Evolutionary conservation across 1,140 invertebrate species (phyloP), one percentile per base, ranked within the genome.

Genomic region (Cotesia chilonis): DNA sequence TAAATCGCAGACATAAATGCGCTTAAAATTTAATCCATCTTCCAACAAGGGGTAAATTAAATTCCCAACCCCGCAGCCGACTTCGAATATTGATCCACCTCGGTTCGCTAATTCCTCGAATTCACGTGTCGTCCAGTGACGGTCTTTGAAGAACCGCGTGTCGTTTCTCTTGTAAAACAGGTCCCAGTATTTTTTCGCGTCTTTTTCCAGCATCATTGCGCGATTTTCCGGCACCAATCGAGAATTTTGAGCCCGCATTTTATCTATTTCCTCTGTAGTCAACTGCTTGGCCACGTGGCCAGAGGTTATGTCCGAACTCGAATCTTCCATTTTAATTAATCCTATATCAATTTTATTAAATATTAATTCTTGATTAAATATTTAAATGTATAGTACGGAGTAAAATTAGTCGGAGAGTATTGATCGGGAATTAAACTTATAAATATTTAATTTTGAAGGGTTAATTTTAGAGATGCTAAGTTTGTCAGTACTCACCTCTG

Each of bases 1-100:
- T 80, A 99, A 94, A 88, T 99, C 98, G 87, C 97, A 99, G 4
- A 95, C 96, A 84, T 95, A 95, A 77, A 98, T 92, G 79, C 89
- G 92, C 28, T 93, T 90, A 78, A 91, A 90, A 0, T 89, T 81
- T 57, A 89, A 84, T 38, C 92, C 90, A 78, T 95, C 95, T 82
- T 96, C 92, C 3, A 98, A 81, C 51, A 99, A 82, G 0, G 98
- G 98, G 87, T 95, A 99, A 63, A 99, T 89, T 80, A 99, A 94
- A 87, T 99, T 99, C 0, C 98, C 98, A 60, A 98, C 97, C 4
- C 98, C 98, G 88, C 98, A 99, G 0, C 98, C 98, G 20, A 98
- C 90, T 88, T 99, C 97, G 7, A 98, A 85, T 38, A 93, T 88
- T 2, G 88, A 82, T 4, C 82, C 74, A 64, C 88, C 83, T 4